Conservation (phyloP, 2,797 vertebrate genomes). For the Champsocephalus gunnari region DNA sequence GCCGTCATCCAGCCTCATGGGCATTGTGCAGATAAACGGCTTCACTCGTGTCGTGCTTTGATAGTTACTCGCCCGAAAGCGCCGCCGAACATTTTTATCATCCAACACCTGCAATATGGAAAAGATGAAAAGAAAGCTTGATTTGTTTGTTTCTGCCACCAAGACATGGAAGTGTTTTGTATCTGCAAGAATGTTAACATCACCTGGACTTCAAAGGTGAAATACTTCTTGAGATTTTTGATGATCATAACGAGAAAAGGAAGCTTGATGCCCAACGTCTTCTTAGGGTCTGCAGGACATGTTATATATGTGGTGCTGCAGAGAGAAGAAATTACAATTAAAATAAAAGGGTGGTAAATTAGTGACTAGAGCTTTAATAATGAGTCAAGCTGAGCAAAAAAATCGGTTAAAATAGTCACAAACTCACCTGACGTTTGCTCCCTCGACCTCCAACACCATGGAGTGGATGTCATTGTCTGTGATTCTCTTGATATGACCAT, state of each 20-base stretch:
- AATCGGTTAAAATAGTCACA: neutral
- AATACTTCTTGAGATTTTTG: conserved; percentile 98
- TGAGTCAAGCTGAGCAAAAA: neutral
- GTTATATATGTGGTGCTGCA: conserved; percentile 96
- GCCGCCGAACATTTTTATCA: conserved; percentile 94
- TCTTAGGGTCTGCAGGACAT: conserved; percentile 96
- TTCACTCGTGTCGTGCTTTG: conserved; percentile 97
- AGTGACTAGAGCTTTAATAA: neutral
- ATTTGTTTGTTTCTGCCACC: too few relatives aligned
- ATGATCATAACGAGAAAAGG: conserved; percentile 99
- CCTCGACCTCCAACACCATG: conserved; percentile 94
- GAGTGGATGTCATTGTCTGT: conserved; percentile 98
- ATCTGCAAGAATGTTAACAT: neutral
- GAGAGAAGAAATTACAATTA: conserved; percentile 2
- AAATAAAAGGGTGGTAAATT: neutral
- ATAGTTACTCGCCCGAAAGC: conserved; percentile 96
- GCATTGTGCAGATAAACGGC: conserved; percentile 98
- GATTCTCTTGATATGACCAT: conserved; percentile 96
- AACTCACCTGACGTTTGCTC: conserved; percentile 94
- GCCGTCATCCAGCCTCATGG: conserved; percentile 95
- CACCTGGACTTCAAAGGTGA: conserved; percentile 99
- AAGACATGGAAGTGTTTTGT: neutral
- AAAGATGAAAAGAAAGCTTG: neutral
- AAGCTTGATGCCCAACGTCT: conserved; percentile 95
- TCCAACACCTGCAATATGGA: conserved; percentile 89